Conservation (phyloP, 1,140 invertebrate genomes). For the Leptinotarsa undecemlineata region DNA sequence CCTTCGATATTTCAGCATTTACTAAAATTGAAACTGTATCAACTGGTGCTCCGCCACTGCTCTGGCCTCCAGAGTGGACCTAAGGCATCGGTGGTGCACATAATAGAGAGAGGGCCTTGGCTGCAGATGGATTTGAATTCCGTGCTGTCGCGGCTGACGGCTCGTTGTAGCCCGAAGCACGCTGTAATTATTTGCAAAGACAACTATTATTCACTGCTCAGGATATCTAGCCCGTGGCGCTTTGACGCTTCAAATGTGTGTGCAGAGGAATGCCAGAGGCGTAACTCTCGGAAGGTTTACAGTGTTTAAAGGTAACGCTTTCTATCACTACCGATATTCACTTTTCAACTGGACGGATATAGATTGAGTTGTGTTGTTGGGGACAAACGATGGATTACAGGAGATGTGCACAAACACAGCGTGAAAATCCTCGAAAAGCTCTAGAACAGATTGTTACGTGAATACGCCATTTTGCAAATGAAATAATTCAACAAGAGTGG, state of each 20-base stretch:
- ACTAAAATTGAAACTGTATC: too few species aligned
- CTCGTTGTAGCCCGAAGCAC: conserved; percentile 33
- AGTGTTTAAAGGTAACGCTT: too few species aligned
- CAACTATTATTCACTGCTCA: conserved; percentile 42
- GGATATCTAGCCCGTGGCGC: conserved; percentile 6
- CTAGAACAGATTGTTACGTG: too few species aligned
- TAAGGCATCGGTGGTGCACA: not conserved
- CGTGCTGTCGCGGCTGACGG: conserved; percentile 31
- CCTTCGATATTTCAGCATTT: too few species aligned
- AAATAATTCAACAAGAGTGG: too few species aligned
- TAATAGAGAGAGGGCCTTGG: conserved; percentile 2
- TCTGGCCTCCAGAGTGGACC: not conserved
- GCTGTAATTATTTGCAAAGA: conserved; percentile 45
- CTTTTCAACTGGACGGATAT: too few species aligned
- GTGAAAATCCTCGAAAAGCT: too few species aligned
- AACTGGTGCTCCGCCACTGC: not conserved
- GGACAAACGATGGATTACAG: too few species aligned
- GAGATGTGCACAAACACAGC: too few species aligned
- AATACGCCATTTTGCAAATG: too few species aligned
- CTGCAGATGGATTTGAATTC: conserved; percentile 19
- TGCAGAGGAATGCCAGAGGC: not conserved
- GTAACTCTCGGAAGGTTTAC: not conserved
- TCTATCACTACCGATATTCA: too few species aligned
- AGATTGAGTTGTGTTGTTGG: too few species aligned
- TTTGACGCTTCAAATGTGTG: conserved; percentile 22